Evolutionary conservation across 2,113 vertebrate species (phyloP).

Genomic region (Pseudorhombus dupliciocellatus): DNA sequence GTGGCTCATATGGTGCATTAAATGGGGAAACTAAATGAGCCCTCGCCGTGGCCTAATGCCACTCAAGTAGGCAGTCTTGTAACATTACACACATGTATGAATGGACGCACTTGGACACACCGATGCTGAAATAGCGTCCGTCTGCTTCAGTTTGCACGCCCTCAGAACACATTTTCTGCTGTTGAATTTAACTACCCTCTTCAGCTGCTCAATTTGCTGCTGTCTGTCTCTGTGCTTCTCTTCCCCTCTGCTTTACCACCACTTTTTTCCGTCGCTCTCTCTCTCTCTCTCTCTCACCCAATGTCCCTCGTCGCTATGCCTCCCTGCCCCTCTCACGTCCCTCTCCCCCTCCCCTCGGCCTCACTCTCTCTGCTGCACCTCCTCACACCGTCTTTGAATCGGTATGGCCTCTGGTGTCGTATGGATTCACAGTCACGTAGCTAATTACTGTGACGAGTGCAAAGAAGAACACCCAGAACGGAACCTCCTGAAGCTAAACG

Average conservation of each 20-base stretch:
- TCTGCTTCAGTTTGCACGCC: conserved; percentile 47
- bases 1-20: conserved; percentile 36
- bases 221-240: conserved; percentile 33
- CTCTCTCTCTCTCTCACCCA: conserved; percentile 45
- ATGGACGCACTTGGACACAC: conserved; percentile 30
- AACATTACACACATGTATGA: conserved; percentile 41
- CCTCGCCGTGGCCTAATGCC: conserved; percentile 59
- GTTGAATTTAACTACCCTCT: conserved; percentile 66
- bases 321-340: conserved; percentile 16
- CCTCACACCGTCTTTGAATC: conserved; percentile 51
- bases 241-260: conserved; percentile 16
- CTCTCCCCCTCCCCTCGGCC: conserved; percentile 7
- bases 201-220: conserved; percentile 52
- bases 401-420: conserved; percentile 31
- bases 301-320: neutral
- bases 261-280: conserved; percentile 27
- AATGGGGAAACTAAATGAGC: conserved; percentile 61
- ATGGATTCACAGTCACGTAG: conserved; percentile 27
- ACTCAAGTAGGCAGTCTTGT: conserved; percentile 51
- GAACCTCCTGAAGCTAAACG: conserved; percentile 15
- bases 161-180: conserved; percentile 60
- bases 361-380: conserved; percentile 30
- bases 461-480: conserved; percentile 3
- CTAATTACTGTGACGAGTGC: conserved; percentile 43
- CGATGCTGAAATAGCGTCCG: conserved; percentile 38